Percentiles rank a stretch among this genome's conserved stretches.
Evolutionary conservation across 2,888 invertebrate genomes (phyloP).

Genomic region (Quadroppia sp.): DNA sequence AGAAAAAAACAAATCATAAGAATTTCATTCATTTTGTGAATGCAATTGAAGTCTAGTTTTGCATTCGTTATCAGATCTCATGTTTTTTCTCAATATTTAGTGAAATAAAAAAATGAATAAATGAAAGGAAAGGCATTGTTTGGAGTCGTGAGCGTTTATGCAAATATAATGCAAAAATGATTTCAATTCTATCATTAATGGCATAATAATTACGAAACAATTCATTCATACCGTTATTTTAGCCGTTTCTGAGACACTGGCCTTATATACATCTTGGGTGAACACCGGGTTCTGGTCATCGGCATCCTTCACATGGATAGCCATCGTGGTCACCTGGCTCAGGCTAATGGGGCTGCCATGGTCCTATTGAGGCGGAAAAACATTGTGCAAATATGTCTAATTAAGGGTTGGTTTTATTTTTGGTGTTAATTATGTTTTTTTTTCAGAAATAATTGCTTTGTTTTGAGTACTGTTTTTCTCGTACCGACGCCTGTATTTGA

Average conservation of each 20-base stretch:
- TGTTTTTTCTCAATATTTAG: conserved; percentile 3
- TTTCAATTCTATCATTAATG: conserved; percentile 11
- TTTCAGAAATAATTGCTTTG: not conserved
- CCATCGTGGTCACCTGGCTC: conserved; percentile 67
- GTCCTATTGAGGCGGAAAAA: too few species aligned
- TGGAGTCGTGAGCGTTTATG: conserved; percentile 26
- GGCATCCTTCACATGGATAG: conserved; percentile 62
- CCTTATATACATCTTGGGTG: conserved; percentile 71
- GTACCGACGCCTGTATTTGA: conserved; percentile 70
- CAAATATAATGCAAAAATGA: not conserved
- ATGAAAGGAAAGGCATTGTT: conserved; percentile 4
- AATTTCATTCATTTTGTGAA: not conserved
- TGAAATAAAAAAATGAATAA: not conserved
- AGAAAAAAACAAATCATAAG: not conserved
- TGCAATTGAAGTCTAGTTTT: conserved; percentile 9
- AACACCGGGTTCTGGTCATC: conserved; percentile 59
- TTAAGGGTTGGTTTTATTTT: too few species aligned
- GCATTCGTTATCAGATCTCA: not conserved
- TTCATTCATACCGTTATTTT: conserved; percentile 67
- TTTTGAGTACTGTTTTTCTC: conserved; percentile 48
- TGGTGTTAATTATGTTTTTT: not conserved
- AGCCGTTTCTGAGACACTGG: conserved; percentile 70
- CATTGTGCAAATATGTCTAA: too few species aligned
- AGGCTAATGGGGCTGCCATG: conserved; percentile 69
- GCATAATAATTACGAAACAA: not conserved